These are phyloP conservation scores for Caenorhabditis latens DNA, from an alignment of 1,140 invertebrate genomes.

Conservation along the genomic window DNA sequence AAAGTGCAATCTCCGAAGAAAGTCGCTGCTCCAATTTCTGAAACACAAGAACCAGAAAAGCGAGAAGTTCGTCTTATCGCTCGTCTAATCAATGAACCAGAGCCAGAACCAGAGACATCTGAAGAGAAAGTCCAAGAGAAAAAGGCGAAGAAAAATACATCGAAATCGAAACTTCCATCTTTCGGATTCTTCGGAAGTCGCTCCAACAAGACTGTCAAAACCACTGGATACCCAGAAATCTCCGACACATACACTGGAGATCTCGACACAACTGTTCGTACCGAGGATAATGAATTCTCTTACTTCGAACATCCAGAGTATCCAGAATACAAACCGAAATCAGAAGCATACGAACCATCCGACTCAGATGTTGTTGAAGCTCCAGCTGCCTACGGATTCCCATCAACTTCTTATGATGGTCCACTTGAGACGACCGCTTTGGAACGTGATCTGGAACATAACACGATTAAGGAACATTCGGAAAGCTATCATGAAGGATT, in stretches of 20 bases:
- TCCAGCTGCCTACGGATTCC: slow-evolving; percentile 56
- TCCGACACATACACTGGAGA: slow-evolving; percentile 44
- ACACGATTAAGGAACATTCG: too few species aligned
- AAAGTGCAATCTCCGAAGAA: background rate
- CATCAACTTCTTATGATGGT: slow-evolving; percentile 65
- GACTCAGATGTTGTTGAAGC: background rate
- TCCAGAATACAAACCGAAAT: background rate
- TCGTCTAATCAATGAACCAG: slow-evolving; percentile 22
- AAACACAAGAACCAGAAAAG: background rate
- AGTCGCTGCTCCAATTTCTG: background rate
- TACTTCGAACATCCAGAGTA: background rate
- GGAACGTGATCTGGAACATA: slow-evolving; percentile 45
- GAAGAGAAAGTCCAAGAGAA: background rate
- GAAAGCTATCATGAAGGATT: too few species aligned
- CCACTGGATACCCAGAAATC: background rate
- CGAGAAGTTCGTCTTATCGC: background rate
- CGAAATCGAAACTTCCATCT: background rate
- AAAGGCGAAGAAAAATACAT: background rate
- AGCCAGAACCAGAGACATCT: slow-evolving; percentile 14
- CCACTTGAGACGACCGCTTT: slow-evolving; percentile 62
- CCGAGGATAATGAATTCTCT: background rate
- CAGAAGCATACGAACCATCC: slow-evolving; percentile 25
- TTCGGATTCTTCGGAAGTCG: slow-evolving; percentile 2
- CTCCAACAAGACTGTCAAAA: background rate
- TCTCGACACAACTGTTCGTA: slow-evolving; percentile 17